Percentiles rank a stretch among this genome's conserved stretches.
These are phyloP conservation scores for Zophobas morio DNA, from an alignment of 1,140 invertebrate species.

Conservation along the genomic window DNA sequence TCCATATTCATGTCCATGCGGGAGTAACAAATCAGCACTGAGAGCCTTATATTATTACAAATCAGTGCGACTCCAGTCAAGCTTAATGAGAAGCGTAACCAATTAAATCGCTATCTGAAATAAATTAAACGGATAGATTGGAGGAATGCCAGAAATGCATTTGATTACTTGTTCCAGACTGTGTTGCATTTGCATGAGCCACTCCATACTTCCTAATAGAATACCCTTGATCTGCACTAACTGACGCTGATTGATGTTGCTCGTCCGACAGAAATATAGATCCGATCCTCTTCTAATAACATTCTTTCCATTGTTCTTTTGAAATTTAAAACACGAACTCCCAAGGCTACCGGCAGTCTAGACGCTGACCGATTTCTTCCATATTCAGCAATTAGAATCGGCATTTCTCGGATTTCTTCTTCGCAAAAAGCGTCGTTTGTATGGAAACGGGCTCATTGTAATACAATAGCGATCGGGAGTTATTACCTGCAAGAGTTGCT, in stretches of 20 bases:
- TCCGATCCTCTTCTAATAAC: slow-evolving; percentile 10
- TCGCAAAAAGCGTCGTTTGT: slow-evolving; percentile 2
- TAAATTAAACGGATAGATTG: slow-evolving; percentile 43
- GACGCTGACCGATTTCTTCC: background rate
- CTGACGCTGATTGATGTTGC: slow-evolving; percentile 45
- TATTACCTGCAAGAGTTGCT: slow-evolving; percentile 25
- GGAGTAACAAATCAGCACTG: slow-evolving; percentile 6
- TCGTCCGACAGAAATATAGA: background rate
- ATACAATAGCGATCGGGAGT: slow-evolving; percentile 12
- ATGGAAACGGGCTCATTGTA: slow-evolving; percentile 36
- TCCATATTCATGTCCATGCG: background rate
- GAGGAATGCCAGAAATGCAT: slow-evolving; percentile 48
- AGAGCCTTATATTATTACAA: slow-evolving; percentile 26
- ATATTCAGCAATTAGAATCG: background rate
- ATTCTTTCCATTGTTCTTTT: background rate
- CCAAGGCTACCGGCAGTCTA: background rate
- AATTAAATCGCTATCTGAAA: slow-evolving; percentile 46
- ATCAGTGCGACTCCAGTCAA: slow-evolving; percentile 36
- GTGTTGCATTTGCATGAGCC: slow-evolving; percentile 44
- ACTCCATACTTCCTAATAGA: slow-evolving; percentile 45
- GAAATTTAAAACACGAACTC: slow-evolving; percentile 1
- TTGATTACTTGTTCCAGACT: slow-evolving; percentile 44
- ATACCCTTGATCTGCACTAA: slow-evolving; percentile 42
- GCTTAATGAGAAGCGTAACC: slow-evolving; percentile 42
- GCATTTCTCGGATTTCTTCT: slow-evolving; percentile 1